Conservation (phyloP, 37 sponge, comb jelly and placozoan genomes). For the Axinella damicornis region DNA sequence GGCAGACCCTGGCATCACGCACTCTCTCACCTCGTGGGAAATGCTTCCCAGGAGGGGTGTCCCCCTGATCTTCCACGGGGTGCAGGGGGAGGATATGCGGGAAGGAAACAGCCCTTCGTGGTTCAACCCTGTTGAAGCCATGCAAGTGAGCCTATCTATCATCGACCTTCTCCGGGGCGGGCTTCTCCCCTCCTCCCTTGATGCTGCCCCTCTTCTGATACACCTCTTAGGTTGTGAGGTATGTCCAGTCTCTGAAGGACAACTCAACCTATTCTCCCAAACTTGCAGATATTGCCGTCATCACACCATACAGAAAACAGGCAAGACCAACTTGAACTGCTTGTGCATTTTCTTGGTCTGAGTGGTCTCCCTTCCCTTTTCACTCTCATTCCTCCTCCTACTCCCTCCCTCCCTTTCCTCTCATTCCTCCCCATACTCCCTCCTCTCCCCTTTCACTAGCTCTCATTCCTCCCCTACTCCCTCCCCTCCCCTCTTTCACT, state of each 20-base stretch:
- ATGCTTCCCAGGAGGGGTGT: conserved; percentile 59
- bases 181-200: too few relatives aligned
- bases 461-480: too few relatives aligned
- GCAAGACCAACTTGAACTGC: neutral
- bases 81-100: conserved; percentile 78
- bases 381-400: too few relatives aligned
- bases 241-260: conserved; percentile 51
- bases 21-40: conserved; percentile 50
- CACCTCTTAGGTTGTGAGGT: conserved; percentile 34
- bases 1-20: conserved; percentile 47
- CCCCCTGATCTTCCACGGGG: conserved; percentile 83
- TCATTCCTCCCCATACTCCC: too few relatives aligned
- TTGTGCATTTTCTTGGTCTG: neutral
- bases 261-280: conserved; percentile 25
- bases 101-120: conserved; percentile 81
- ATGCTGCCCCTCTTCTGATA: too few relatives aligned
- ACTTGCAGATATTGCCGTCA: conserved; percentile 62
- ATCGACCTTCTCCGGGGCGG: too few relatives aligned
- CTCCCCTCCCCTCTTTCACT: too few relatives aligned
- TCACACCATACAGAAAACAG: conserved; percentile 86
- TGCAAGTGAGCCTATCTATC: conserved; percentile 40
- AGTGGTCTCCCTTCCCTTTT: too few relatives aligned
- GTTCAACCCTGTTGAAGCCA: conserved; percentile 84
- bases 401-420: too few relatives aligned
- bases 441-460: too few relatives aligned